Percentiles rank a stretch among this genome's conserved stretches.
phyloP scores from a whole-genome alignment of 2,888 invertebrate genomes.

The Stenoptilia bipunctidactyla region DNA sequence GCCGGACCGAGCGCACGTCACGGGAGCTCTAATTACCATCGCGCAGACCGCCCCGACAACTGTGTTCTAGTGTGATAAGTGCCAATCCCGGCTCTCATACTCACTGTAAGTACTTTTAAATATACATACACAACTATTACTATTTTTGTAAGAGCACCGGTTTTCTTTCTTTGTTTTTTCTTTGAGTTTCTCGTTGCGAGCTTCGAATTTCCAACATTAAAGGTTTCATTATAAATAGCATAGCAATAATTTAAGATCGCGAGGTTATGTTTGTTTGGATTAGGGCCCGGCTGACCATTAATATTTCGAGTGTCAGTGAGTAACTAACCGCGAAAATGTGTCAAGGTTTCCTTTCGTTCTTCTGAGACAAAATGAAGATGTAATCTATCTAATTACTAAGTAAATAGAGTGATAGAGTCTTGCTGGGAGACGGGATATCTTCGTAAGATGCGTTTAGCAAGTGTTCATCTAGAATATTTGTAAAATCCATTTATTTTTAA shows the following conservation, averaged over 20 bases:
- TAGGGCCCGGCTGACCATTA: constrained; percentile 26
- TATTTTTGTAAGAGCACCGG: not conserved
- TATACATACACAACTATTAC: not conserved
- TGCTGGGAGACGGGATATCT: no score
- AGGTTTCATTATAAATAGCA: constrained; percentile 22
- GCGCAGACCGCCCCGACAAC: not conserved
- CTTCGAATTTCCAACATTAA: not conserved
- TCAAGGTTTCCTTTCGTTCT: constrained; percentile 16
- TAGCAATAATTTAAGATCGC: constrained; percentile 6
- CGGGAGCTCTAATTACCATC: not conserved
- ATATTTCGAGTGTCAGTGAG: constrained; percentile 32
- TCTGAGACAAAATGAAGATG: not conserved
- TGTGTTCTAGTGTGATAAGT: not conserved
- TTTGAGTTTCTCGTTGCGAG: not conserved
- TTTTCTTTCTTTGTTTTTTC: not conserved
- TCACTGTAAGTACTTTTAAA: not conserved
- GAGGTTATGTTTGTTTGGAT: constrained; percentile 27
- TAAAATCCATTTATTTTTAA: no score
- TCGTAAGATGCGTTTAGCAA: no score
- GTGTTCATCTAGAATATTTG: no score
- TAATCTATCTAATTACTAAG: no score
- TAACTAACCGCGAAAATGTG: constrained; percentile 16
- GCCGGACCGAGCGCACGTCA: not conserved
- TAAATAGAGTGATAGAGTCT: no score
- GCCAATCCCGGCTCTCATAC: not conserved